These are phyloP conservation scores for Eremobia ochroleuca DNA, from an alignment of 2,888 invertebrate species.

Conservation along the genomic window DNA sequence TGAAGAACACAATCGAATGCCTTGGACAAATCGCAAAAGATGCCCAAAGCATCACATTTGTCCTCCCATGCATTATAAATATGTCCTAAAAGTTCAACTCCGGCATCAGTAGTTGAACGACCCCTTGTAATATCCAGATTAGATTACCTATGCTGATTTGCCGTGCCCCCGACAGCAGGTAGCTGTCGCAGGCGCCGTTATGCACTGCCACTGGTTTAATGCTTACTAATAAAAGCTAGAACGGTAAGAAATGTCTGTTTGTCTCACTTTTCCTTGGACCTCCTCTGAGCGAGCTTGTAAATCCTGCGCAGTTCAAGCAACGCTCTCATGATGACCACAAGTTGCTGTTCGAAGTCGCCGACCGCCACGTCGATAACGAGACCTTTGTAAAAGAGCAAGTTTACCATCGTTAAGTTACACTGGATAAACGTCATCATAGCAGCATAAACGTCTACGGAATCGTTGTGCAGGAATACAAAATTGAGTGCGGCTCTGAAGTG, in stretches of 20 bases:
- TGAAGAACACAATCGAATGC: too few relatives aligned
- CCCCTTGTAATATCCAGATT: too few relatives aligned
- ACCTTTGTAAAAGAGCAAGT: conserved; percentile 52
- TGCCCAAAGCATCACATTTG: too few relatives aligned
- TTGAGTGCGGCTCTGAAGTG: too few relatives aligned
- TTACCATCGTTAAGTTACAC: neutral
- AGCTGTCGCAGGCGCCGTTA: neutral
- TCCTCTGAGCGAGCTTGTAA: conserved; percentile 84
- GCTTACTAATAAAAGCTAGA: neutral
- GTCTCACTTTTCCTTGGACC: conserved; percentile 82
- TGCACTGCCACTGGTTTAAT: neutral
- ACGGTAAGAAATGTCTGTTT: neutral
- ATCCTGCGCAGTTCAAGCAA: conserved; percentile 90
- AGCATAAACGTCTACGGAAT: neutral
- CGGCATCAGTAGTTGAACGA: too few relatives aligned
- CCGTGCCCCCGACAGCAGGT: neutral
- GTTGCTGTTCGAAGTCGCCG: conserved; percentile 91
- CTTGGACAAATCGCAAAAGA: too few relatives aligned
- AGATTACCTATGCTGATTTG: neutral
- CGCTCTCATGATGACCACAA: conserved; percentile 92
- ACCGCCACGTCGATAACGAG: conserved; percentile 82
- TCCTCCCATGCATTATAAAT: too few relatives aligned
- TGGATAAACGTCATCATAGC: neutral
- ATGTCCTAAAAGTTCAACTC: too few relatives aligned
- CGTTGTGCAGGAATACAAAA: neutral